phyloP scores from a whole-genome alignment of 1,140 invertebrate genomes.

The Tetramorium parvispinum region DNA sequence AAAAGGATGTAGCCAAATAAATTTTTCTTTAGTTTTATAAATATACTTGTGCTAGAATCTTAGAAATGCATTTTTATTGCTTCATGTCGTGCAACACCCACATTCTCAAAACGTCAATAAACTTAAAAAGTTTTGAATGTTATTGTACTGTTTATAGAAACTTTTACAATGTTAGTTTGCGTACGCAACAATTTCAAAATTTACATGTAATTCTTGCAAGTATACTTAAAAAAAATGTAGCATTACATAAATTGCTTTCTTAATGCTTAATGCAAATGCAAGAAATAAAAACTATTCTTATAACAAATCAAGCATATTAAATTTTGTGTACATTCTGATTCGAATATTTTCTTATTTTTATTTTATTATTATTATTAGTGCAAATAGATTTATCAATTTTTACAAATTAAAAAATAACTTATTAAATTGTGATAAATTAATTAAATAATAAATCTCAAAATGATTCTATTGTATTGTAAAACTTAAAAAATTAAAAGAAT shows the following conservation, averaged over 20 bases:
- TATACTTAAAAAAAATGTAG: neutral
- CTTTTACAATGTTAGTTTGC: neutral
- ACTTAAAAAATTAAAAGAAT: neutral
- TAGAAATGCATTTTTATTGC: neutral
- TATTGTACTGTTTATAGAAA: slow-evolving; percentile 11
- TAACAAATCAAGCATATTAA: slow-evolving; percentile 48
- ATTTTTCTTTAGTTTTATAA: neutral
- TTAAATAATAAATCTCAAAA: neutral
- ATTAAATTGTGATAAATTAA: neutral
- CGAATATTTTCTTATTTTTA: neutral
- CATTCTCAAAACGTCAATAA: neutral
- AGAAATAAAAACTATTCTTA: slow-evolving; percentile 10
- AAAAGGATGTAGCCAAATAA: neutral
- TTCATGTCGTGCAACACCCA: neutral
- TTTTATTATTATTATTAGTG: neutral
- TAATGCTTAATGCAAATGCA: slow-evolving; percentile 7
- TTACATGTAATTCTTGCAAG: neutral
- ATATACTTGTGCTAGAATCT: neutral
- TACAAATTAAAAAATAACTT: neutral
- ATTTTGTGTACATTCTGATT: neutral
- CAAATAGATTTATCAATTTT: neutral
- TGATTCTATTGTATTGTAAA: neutral
- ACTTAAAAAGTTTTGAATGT: neutral
- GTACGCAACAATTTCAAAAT: neutral
- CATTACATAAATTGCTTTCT: neutral